Conservation (phyloP, 2,888 invertebrate species). For the Empis livida region DNA sequence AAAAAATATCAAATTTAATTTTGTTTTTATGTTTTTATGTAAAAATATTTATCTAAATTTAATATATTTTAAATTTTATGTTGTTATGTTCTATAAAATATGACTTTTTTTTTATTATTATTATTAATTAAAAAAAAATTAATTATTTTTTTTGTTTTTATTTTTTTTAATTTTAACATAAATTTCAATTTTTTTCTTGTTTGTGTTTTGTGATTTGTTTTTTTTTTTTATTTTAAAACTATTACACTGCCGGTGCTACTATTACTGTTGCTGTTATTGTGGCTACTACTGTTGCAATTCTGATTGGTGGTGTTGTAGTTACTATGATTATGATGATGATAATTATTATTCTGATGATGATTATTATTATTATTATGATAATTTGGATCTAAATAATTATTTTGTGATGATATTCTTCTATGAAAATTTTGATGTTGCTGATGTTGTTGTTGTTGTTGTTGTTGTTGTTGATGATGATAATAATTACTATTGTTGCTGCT, state of each 20-base stretch:
- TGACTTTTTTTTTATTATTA: too few species aligned
- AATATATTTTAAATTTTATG: conserved; percentile 10
- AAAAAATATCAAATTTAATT: too few species aligned
- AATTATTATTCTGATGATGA: too few species aligned
- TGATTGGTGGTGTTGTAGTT: conserved; percentile 6
- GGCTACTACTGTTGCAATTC: conserved; percentile 12
- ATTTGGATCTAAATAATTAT: not conserved
- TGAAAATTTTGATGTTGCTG: not conserved
- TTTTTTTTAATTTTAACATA: conserved; percentile 12
- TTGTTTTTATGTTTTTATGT: conserved; percentile 10
- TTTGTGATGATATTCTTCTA: not conserved
- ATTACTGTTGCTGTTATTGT: conserved; percentile 8
- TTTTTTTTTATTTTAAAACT: conserved; percentile 19
- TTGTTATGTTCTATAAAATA: conserved; percentile 11
- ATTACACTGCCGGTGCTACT: conserved; percentile 14
- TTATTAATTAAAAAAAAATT: too few species aligned
- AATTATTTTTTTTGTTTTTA: too few species aligned
- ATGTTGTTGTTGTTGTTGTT: too few species aligned
- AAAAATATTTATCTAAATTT: conserved; percentile 10
- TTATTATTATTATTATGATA: too few species aligned
- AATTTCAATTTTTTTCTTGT: conserved; percentile 1
- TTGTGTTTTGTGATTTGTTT: conserved; percentile 13
- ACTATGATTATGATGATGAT: conserved; percentile 7
- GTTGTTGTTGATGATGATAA: not conserved
- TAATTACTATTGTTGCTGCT: not conserved